phyloP scores from a whole-genome alignment of 1,140 invertebrate species.

The Cataglyphis hispanica region DNA sequence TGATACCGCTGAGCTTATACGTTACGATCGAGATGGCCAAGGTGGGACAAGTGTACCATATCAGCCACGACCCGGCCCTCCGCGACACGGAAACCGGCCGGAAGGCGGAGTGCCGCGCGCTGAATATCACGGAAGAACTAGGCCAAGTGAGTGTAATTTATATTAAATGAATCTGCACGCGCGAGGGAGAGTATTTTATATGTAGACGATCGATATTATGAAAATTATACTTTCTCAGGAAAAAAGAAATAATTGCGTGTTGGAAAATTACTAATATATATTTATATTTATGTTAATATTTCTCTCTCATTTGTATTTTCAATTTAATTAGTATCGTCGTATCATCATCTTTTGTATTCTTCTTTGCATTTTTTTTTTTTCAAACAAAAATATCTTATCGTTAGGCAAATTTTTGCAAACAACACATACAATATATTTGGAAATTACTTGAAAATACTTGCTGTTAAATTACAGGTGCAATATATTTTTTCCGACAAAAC shows the following conservation, averaged over 20 bases:
- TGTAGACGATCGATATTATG: neutral
- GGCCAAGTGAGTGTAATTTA: slow-evolving; percentile 89
- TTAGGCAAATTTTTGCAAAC: too few relatives aligned
- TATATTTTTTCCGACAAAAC: slow-evolving; percentile 99
- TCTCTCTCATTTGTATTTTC: neutral
- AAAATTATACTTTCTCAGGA: slow-evolving; percentile 7
- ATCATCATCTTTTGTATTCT: neutral
- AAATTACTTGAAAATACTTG: slow-evolving; percentile 24
- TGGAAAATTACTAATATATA: neutral
- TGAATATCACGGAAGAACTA: slow-evolving; percentile 99
- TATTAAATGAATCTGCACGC: slow-evolving; percentile 59
- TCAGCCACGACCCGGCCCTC: slow-evolving; percentile 95
- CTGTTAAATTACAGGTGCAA: slow-evolving; percentile 89
- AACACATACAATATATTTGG: neutral
- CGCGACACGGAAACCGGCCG: slow-evolving; percentile 95
- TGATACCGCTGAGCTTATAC: slow-evolving; percentile 98
- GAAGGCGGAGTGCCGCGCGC: slow-evolving; percentile 96
- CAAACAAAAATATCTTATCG: neutral
- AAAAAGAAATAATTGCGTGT: neutral
- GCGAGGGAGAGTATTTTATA: neutral
- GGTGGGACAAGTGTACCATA: slow-evolving; percentile 97
- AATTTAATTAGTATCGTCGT: neutral
- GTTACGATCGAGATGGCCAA: slow-evolving; percentile 99
- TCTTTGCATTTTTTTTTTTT: neutral
- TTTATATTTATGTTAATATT: neutral